Base-by-base conservation (phyloP, 2,113 vertebrate genomes). In the Dromas ardeola region DNA sequence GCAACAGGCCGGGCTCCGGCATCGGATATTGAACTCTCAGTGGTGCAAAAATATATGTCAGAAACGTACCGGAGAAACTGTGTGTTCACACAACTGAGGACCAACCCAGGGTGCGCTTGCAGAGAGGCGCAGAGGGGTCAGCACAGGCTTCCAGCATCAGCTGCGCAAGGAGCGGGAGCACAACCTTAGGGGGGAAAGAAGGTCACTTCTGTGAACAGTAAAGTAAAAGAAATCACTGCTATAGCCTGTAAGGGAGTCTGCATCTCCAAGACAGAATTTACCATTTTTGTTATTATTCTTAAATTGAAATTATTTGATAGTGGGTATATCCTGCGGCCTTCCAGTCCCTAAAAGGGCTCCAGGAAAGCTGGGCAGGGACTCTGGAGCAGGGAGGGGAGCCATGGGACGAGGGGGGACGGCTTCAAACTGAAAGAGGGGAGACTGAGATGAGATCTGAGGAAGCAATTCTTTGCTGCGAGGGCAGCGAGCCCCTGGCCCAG, bases 71-170 rank as follows among this genome's bases (percentile, higher is more conserved):
- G 27, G 59, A 6, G 67, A 29, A 40, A 25, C 47, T 0, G 11
- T 2, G 32, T 6, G 20, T 8, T 19, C 29, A 2, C 40, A 38
- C 30, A 19, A 56, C 19, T 3, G 55, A 38, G 59, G 36, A 18
- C 16, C 10, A 10, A 26, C 18, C 17, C 1, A 2, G n/a, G 58
- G 22, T 13, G 38, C 15, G 0, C 21, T 9, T 2, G 16, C 16
- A 4, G 78, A 34, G 45, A 15, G 58, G 16, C 10, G 20, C 21
- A 13, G 62, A 25, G 62, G 43, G 26, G 17, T 29, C 42, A n/a
- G 19, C 61, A 10, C 14, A 10, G 59, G 42, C 29, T 74, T 15
- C 45, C 67, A 56, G 52, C 27, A 27, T 40, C 34, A 3, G 50
- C 69, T 15, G 29, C 45, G 8, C 10, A 3, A 25, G 66, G 40